Evolutionary conservation across 2,888 invertebrate genomes (phyloP).

Genomic region (Eupithecia tripunctaria): DNA sequence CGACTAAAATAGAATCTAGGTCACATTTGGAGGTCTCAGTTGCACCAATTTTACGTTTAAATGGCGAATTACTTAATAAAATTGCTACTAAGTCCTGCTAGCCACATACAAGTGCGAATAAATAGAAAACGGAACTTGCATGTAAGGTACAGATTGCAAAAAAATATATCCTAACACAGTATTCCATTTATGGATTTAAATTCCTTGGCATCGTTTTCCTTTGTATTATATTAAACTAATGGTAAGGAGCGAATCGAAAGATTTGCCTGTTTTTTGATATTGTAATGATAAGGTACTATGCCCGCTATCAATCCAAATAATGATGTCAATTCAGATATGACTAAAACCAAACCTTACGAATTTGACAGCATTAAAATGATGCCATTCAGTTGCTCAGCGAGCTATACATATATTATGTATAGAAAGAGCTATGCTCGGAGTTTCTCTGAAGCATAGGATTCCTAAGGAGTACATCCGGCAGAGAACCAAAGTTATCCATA

Average conservation of each 20-base stretch:
- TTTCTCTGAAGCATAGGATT: no score
- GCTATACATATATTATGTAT: no score
- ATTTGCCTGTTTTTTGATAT: neutral
- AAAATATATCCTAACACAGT: neutral
- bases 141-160: slow-evolving; percentile 50
- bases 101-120: slow-evolving; percentile 44
- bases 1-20: slow-evolving; percentile 30
- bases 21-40: slow-evolving; percentile 27
- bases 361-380: neutral
- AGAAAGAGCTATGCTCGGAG: no score
- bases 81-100: slow-evolving; percentile 48
- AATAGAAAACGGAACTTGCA: slow-evolving; percentile 63
- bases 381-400: no score
- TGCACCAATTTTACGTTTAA: slow-evolving; percentile 41
- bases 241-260: neutral
- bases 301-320: neutral
- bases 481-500: no score
- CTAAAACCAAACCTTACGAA: neutral
- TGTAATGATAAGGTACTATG: neutral
- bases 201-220: slow-evolving; percentile 3
- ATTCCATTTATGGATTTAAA: neutral
- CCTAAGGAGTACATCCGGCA: no score
- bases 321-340: neutral
- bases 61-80: slow-evolving; percentile 58
- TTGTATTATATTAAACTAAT: neutral